Base-by-base conservation (phyloP, 35 echinoderm and acorn worm species). In the Diadema setosum region DNA sequence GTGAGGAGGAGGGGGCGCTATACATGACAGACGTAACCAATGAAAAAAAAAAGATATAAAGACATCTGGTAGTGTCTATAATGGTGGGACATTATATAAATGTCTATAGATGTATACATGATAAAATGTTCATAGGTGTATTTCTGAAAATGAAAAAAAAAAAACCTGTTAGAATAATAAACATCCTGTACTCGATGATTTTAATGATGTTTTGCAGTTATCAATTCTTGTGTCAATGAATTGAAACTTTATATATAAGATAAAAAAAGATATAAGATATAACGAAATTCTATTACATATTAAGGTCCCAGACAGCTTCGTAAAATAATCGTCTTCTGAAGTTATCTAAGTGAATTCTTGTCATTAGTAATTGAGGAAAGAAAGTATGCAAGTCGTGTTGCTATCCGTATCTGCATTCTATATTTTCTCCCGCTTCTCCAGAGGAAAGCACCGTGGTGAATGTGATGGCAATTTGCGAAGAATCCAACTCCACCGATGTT, bases 371-470 rank as follows among this genome's bases (percentile, higher is more conserved):
- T 55, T 2, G 21, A 55, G 49, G 12, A 55, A 2, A 55, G 49
- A 16, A 55, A 16, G 21, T 2, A 12, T 33, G 14, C 25, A 15
- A 2, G 26, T 67, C 37, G 26, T 7, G 37, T 67, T 25, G 6
- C 30, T 33, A 73, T 5, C 2, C 18, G 2, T 24, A 42, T 43
- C 4, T 42, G 5, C 37, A 76, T 78, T 3, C n/a, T 43, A 30
- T 18, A 0, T 78, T 78, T 43, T 20, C 23, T 78, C 25, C 23
- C 6, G 2, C 12, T n/a, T 78, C 30, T 52, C 9, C 73, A 78
- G 73, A 78, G 44, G 73, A 78, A 18, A 78, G 73, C 73, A 42
- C 73, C 35, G 73, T 78, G 9, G 73, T 78, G 34, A 78, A 78
- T 78, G 73, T 78, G 25, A 7, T 78, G 11, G 73, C 73, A 26